phyloP scores from a whole-genome alignment of 92 coral and sea anemone species.

The Parazoanthus atlanticus region DNA sequence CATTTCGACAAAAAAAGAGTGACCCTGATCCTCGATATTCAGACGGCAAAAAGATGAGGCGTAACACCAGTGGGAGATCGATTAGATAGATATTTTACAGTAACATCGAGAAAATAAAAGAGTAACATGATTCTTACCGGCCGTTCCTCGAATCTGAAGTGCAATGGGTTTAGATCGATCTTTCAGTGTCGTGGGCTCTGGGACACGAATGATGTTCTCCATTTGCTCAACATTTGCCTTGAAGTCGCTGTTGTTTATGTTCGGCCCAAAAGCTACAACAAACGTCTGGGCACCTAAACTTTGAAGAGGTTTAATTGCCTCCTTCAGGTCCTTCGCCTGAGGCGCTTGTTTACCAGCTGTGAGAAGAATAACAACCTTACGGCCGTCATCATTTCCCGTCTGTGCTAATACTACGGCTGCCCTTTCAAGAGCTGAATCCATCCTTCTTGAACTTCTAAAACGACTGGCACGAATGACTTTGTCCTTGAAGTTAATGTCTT shows the following conservation, averaged over 20 bases:
- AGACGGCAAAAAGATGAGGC: too few species aligned
- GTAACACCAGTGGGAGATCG: background rate
- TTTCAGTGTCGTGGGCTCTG: background rate
- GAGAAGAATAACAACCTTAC: slow-evolving; percentile 31
- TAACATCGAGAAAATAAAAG: background rate
- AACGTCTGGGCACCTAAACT: slow-evolving; percentile 21
- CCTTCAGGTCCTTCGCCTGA: background rate
- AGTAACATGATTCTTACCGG: background rate
- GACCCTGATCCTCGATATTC: too few species aligned
- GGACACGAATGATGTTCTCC: slow-evolving; percentile 26
- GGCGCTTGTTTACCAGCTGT: slow-evolving; percentile 21
- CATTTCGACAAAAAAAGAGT: too few species aligned
- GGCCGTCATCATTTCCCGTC: slow-evolving; percentile 13
- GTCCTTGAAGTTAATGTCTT: background rate
- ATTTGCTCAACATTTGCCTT: background rate
- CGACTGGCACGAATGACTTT: background rate
- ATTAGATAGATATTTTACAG: background rate
- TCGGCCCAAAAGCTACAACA: slow-evolving; percentile 40
- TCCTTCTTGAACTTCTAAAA: slow-evolving; percentile 3
- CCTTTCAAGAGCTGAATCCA: slow-evolving; percentile 1
- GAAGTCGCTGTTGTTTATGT: background rate
- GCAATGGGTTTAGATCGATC: slow-evolving; percentile 33
- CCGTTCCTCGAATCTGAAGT: slow-evolving; percentile 23
- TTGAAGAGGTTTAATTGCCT: slow-evolving; percentile 14
- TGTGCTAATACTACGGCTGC: slow-evolving; percentile 4